Base-by-base conservation (phyloP, 2,888 invertebrate species). In the Idaea aversata region DNA sequence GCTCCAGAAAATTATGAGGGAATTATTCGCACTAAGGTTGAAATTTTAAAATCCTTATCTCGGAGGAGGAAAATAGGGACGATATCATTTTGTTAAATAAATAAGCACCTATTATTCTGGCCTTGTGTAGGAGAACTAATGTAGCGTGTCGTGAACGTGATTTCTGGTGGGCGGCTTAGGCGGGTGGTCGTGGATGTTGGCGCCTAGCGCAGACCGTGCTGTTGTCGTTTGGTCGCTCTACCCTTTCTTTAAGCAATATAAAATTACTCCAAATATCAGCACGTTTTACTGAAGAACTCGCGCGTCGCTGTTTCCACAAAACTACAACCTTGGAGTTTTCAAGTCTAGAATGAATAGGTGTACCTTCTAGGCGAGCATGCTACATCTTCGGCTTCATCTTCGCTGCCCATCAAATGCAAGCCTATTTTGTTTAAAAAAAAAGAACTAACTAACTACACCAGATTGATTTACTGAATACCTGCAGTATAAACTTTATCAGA, bases 221-320 rank as follows among this genome's bases (percentile, higher is more conserved):
- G 70, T 67, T 67, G 71, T 71, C 70, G 67, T 73, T 65, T 72
- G 73, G 69, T 77, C 75, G 74, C 73, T 67, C 64, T 68, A 67
- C 65, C 64, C 75, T 74, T 65, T 82, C 80, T 83, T 81, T 79
- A 82, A 79, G 73, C 73, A 84, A 87, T 81, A 88, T 86, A 85
- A 84, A 86, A 88, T 87, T 87, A 85, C 87, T 81, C 73, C 72
- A 75, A 83, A 85, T 78, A 77, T 84, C 79, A 74, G 77, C 75
- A 73, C 73, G 76, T 75, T 80, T 82, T 47, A 47, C 6, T 47
- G 13, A 47, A 47, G 47, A 13, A 13, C 4, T 38, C 6, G 10
- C 6, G 5, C 6, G 38, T 38, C 2, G 7, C 38, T 13, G 6
- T 38, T 38, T 10, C 38, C 2, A 38, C n/a, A n/a, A n/a, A n/a